Conservation (phyloP, 2,797 vertebrate genomes). For the Orestias chungarensis region DNA sequence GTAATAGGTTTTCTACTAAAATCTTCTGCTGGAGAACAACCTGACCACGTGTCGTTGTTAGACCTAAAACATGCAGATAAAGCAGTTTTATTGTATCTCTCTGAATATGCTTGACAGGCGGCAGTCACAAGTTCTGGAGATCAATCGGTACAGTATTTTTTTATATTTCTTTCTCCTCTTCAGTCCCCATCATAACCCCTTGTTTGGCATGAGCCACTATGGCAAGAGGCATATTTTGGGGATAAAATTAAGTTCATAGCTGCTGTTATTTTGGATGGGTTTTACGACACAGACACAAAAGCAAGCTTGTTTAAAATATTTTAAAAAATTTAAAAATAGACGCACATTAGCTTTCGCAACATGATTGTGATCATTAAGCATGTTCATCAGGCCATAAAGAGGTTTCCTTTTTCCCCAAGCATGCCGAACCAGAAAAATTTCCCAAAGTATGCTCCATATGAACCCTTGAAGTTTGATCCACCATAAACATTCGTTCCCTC, state of each 20-base stretch:
- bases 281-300: slow-evolving; percentile 52
- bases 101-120: slow-evolving; percentile 90
- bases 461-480: slow-evolving; percentile 71
- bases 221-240: slow-evolving; percentile 70
- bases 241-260: slow-evolving; percentile 53
- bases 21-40: slow-evolving; percentile 50
- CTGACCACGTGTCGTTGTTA: slow-evolving; percentile 71
- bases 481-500: slow-evolving; percentile 74
- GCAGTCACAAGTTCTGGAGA: slow-evolving; percentile 90
- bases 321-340: slow-evolving; percentile 21
- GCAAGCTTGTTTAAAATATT: slow-evolving; percentile 24
- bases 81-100: slow-evolving; percentile 88
- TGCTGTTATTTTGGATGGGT: slow-evolving; percentile 60
- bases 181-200: slow-evolving; percentile 83
- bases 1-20: slow-evolving; percentile 26
- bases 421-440: slow-evolving; percentile 70
- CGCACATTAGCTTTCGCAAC: slow-evolving; percentile 73
- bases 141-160: slow-evolving; percentile 91
- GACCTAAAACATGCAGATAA: slow-evolving; percentile 73
- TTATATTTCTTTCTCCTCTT: slow-evolving; percentile 80
- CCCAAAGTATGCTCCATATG: slow-evolving; percentile 76
- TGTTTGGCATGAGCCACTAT: slow-evolving; percentile 84
- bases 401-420: slow-evolving; percentile 73
- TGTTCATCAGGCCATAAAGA: slow-evolving; percentile 77
- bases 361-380: slow-evolving; percentile 77